Conservation (phyloP, 2,888 invertebrate species). For the Ennomos fuscantarius region DNA sequence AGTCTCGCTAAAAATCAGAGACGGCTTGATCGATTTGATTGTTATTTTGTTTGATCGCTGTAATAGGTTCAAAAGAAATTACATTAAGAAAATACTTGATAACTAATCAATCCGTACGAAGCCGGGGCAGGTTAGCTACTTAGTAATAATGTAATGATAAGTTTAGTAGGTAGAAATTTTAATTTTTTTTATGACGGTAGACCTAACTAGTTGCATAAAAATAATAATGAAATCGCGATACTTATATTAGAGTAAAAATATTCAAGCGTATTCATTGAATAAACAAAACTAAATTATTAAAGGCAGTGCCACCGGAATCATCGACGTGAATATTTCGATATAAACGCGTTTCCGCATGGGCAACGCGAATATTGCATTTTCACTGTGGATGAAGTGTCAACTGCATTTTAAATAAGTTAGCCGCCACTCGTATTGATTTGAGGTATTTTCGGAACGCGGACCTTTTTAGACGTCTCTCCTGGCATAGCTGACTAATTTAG, state of each 20-base stretch:
- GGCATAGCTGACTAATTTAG: conserved; percentile 34
- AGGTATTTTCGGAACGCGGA: conserved; percentile 55
- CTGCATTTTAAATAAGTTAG: conserved; percentile 83
- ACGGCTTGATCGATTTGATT: no score
- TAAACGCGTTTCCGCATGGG: conserved; percentile 73
- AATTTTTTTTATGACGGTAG: no score
- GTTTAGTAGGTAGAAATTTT: no score
- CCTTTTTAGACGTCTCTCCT: conserved; percentile 32
- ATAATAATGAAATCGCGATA: neutral
- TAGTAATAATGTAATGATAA: no score
- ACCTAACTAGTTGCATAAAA: no score
- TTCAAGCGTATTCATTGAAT: conserved; percentile 43
- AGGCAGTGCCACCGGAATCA: conserved; percentile 48
- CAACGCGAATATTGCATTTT: conserved; percentile 81
- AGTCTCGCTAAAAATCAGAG: no score
- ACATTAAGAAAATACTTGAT: no score
- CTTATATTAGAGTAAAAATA: conserved; percentile 10
- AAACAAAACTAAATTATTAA: conserved; percentile 51
- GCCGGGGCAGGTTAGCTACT: no score
- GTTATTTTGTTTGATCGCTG: no score
- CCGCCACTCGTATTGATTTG: conserved; percentile 55
- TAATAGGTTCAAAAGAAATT: no score
- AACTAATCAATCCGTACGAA: no score
- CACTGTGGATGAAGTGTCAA: conserved; percentile 77
- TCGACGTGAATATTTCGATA: conserved; percentile 55